Conservation (phyloP, 2,113 vertebrate genomes). For the Neolamprologus longior region DNA sequence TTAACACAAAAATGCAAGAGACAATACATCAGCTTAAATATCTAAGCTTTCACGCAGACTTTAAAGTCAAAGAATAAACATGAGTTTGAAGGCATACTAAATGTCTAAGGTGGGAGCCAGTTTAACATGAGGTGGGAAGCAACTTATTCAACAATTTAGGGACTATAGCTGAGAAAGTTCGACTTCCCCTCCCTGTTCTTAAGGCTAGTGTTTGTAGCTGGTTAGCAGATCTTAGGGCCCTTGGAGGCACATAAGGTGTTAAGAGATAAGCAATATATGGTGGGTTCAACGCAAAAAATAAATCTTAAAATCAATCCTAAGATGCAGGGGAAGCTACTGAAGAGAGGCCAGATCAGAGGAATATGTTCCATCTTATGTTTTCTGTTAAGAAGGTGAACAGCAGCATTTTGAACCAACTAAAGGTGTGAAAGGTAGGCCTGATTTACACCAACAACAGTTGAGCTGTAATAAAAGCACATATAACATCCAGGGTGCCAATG, state of each 20-base stretch:
- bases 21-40: neutral
- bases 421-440: neutral
- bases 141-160: neutral
- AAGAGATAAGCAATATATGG: neutral
- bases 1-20: neutral
- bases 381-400: neutral
- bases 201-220: neutral
- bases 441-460: neutral
- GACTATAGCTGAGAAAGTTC: neutral
- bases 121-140: neutral
- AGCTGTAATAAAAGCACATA: neutral
- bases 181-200: neutral
- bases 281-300: neutral
- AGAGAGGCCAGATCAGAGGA: neutral
- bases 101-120: neutral
- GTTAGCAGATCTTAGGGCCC: neutral
- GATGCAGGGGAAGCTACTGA: neutral
- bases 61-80: neutral
- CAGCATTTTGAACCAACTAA: neutral
- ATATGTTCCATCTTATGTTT: neutral
- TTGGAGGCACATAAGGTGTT: neutral
- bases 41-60: neutral
- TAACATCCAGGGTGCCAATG: neutral
- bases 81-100: neutral
- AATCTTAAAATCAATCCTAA: neutral